Conservation (phyloP, 2,888 invertebrate species). For the Drosophila mettleri region DNA sequence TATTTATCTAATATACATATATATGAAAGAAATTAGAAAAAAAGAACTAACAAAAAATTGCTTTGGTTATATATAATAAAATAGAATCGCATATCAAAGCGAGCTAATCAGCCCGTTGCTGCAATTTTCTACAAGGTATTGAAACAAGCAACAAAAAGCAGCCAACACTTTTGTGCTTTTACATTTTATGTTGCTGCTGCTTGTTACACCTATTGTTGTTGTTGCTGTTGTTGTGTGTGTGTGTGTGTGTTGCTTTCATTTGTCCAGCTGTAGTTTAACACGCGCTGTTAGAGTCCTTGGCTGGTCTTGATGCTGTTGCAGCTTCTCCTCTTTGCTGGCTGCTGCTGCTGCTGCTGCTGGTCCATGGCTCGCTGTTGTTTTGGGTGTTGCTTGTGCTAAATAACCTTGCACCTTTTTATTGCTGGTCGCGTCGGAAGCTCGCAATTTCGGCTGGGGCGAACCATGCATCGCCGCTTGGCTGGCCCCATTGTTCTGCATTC, state of each 20-base stretch:
- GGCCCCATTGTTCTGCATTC: slow-evolving; percentile 13
- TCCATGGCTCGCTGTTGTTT: slow-evolving; percentile 25
- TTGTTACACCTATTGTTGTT: slow-evolving; percentile 65
- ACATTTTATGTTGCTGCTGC: slow-evolving; percentile 68
- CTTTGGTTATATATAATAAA: too few species aligned
- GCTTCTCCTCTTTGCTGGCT: slow-evolving; percentile 31
- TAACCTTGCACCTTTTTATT: slow-evolving; percentile 82
- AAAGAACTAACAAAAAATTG: too few species aligned
- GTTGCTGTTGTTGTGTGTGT: slow-evolving; percentile 23
- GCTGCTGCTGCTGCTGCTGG: slow-evolving; percentile 25
- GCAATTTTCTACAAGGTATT: slow-evolving; percentile 19
- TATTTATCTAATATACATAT: too few species aligned
- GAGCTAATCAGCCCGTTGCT: neutral
- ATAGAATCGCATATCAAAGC: too few species aligned
- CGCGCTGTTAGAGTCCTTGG: slow-evolving; percentile 54
- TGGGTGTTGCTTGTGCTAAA: slow-evolving; percentile 74
- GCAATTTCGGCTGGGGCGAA: slow-evolving; percentile 67
- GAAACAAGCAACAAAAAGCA: slow-evolving; percentile 38
- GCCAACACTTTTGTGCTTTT: slow-evolving; percentile 69
- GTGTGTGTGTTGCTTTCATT: slow-evolving; percentile 65
- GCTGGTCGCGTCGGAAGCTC: slow-evolving; percentile 76
- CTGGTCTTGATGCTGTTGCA: slow-evolving; percentile 30
- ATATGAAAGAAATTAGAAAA: too few species aligned
- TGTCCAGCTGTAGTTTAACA: slow-evolving; percentile 76
- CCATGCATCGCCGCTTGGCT: slow-evolving; percentile 52